phyloP scores from a whole-genome alignment of 2,797 vertebrate genomes.

The Morelia viridis region DNA sequence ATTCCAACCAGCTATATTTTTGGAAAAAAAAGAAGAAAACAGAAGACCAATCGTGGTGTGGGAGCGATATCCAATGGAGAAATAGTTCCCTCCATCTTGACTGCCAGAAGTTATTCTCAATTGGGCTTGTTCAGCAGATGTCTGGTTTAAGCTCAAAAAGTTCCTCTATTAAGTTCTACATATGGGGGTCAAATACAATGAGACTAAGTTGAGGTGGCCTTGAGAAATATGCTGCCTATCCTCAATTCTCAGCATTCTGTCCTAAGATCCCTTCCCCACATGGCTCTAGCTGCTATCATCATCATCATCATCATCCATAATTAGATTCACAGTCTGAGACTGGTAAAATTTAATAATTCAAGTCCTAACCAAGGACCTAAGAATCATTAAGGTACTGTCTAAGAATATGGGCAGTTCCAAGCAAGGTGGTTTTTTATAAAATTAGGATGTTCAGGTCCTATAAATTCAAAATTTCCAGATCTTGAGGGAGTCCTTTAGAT shows the following conservation, averaged over 20 bases:
- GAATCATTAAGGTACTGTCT: too few relatives aligned
- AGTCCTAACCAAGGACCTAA: too few relatives aligned
- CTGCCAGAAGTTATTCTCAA: background rate
- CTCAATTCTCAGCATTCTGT: background rate
- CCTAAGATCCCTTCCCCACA: background rate
- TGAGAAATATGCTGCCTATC: background rate
- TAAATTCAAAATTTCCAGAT: too few relatives aligned
- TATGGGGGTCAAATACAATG: background rate
- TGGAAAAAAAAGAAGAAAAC: background rate
- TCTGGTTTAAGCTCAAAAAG: background rate
- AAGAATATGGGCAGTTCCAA: too few relatives aligned
- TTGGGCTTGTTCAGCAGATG: background rate
- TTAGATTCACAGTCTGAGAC: too few relatives aligned
- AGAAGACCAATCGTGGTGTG: background rate
- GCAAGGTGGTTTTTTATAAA: too few relatives aligned
- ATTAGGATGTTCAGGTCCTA: too few relatives aligned
- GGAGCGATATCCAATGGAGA: background rate
- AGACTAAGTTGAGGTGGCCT: background rate
- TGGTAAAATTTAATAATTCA: too few relatives aligned
- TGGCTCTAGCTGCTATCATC: background rate
- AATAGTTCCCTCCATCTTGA: background rate
- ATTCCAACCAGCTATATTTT: too few relatives aligned
- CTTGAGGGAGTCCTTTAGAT: too few relatives aligned
- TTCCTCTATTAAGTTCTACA: background rate
- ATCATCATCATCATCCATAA: too few relatives aligned